Evolutionary conservation across 2,797 vertebrate genomes (phyloP).

Genomic region (Pterois miles): DNA sequence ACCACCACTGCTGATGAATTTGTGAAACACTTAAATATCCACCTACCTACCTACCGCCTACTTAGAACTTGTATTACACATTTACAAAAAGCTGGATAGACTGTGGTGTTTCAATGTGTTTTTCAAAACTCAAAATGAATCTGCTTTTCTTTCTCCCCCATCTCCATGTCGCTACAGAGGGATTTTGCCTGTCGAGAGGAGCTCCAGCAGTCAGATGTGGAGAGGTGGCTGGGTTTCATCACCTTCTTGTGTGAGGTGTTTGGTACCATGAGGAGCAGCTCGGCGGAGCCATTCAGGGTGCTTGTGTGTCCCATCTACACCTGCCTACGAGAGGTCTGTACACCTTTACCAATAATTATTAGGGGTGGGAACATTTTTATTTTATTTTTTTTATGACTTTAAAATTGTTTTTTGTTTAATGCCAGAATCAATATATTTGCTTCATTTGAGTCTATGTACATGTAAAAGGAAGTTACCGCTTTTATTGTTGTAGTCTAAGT

Average conservation of each 20-base stretch:
- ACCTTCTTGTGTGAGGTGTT: constrained; percentile 98
- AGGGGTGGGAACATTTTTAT: too few relatives aligned
- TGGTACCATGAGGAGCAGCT: constrained; percentile 95
- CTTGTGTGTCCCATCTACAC: constrained; percentile 98
- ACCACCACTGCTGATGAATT: constrained; percentile 41
- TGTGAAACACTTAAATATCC: constrained; percentile 40
- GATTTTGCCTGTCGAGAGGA: constrained; percentile 93
- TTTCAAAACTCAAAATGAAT: background rate
- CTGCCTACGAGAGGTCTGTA: constrained; percentile 88
- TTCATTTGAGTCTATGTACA: too few relatives aligned
- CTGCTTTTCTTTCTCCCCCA: background rate
- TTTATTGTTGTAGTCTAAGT: too few relatives aligned
- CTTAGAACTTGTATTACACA: constrained; percentile 14
- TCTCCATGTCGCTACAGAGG: too few relatives aligned
- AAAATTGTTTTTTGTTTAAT: too few relatives aligned
- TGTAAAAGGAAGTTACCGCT: too few relatives aligned
- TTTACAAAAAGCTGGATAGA: constrained; percentile 12
- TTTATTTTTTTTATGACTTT: too few relatives aligned
- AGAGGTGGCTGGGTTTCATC: constrained; percentile 98
- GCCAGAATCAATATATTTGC: too few relatives aligned
- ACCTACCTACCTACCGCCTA: constrained; percentile 45
- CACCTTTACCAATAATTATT: background rate
- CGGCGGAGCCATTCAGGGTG: constrained; percentile 93
- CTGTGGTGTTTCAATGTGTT: background rate
- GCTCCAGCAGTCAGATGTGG: constrained; percentile 92